Base-by-base conservation (phyloP, 2,113 vertebrate species). In the Eudyptes chrysolophus region DNA sequence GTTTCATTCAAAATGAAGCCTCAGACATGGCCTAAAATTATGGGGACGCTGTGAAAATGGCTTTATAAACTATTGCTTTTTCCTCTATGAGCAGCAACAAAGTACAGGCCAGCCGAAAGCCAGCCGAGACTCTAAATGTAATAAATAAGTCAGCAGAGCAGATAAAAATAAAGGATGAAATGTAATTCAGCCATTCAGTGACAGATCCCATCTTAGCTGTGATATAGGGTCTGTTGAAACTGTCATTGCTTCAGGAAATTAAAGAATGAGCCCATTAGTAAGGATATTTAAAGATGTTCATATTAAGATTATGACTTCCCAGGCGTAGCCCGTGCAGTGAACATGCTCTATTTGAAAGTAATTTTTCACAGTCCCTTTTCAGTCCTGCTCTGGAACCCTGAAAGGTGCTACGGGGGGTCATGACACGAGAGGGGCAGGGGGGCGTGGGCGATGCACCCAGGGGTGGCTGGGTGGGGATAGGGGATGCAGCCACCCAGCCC, bases 261-360 rank as follows among this genome's bases (percentile, higher is more conserved):
- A 97, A 97, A 97, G 96, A 89, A 97, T 91, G 97, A 96, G 93
- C 94, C 98, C 96, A 65, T 98, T 97, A 98, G 96, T 71, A 29
- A 74, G 86, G 93, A 77, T 49, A 92, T 91, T 95, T 93, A 78
- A 97, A 90, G 96, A 92, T 58, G 62, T 95, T 96, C 89, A 40
- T 91, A 96, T 94, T 92, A 87, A 96, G 96, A 96, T 94, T 80
- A 94, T 17, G 92, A 96, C 85, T 97, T 89, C 84, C 80, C 80
- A 48, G 90, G 76, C 83, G 57, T 51, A 65, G 89, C 64, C 79
- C 4, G 36, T 13, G 18, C 30, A 75, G 84, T 72, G 85, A 92
- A 80, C 92, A 49, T 1, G n/a, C 74, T 76, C 22, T 26, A 62
- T 78, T 76, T 52, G 9, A 13, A 58, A 96, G 58, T 49, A 42